Conservation (phyloP, 1,140 invertebrate species). For the Glossosoma conforme region DNA sequence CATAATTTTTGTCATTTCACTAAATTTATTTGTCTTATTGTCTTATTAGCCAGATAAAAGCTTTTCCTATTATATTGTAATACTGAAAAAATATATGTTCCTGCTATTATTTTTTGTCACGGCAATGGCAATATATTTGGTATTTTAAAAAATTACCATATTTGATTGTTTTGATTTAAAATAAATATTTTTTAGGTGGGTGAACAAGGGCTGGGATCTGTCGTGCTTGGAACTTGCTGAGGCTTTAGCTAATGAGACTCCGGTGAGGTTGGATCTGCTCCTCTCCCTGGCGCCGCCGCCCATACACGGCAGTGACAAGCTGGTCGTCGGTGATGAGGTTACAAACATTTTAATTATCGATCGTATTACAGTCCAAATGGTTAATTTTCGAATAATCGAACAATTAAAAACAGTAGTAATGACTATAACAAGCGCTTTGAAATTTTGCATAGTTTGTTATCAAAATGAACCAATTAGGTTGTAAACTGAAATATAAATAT, state of each 20-base stretch:
- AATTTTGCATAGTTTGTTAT: background rate
- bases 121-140: too few species aligned
- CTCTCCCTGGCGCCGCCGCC: conserved; percentile 73
- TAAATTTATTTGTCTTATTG: too few species aligned
- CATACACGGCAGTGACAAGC: conserved; percentile 57
- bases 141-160: too few species aligned
- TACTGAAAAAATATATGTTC: too few species aligned
- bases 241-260: conserved; percentile 83
- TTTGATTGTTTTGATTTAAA: background rate
- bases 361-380: background rate
- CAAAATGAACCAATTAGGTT: too few species aligned
- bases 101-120: too few species aligned
- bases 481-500: too few species aligned
- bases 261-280: conserved; percentile 82
- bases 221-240: conserved; percentile 83
- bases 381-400: too few species aligned
- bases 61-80: too few species aligned
- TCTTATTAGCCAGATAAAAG: too few species aligned
- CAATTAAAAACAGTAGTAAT: background rate
- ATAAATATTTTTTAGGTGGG: conserved; percentile 52
- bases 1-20: too few species aligned
- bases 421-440: background rate
- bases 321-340: conserved; percentile 59
- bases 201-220: conserved; percentile 82
- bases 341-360: too few species aligned